phyloP scores from a whole-genome alignment of 1,140 invertebrate genomes.

The Latrodectus geometricus region DNA sequence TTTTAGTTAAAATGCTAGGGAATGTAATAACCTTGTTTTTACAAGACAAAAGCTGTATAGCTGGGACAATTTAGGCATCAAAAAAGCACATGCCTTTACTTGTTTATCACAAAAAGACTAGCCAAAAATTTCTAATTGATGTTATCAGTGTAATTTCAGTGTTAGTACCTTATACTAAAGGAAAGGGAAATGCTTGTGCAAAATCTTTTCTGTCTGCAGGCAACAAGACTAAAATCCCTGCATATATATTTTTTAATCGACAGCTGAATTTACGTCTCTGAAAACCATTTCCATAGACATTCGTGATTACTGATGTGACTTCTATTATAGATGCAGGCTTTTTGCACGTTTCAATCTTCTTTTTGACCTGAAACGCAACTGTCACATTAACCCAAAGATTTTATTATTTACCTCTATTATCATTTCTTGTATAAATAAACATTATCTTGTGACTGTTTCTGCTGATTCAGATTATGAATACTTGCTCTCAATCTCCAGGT shows the following conservation, averaged over 20 bases:
- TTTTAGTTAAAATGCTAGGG: conserved; percentile 52
- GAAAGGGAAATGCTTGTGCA: neutral
- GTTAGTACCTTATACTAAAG: neutral
- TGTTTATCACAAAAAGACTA: conserved; percentile 24
- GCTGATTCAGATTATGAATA: neutral
- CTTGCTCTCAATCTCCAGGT: conserved; percentile 46
- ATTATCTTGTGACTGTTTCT: conserved; percentile 1
- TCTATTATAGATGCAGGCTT: conserved; percentile 61
- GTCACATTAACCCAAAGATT: conserved; percentile 20
- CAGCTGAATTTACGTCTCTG: conserved; percentile 44
- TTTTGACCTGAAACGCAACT: neutral
- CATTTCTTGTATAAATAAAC: neutral
- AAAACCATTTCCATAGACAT: conserved; percentile 22
- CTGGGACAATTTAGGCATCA: neutral
- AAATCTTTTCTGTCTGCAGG: conserved; percentile 32
- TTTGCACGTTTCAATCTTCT: conserved; percentile 46
- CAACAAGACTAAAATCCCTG: conserved; percentile 41
- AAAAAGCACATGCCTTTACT: conserved; percentile 30
- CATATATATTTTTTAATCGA: conserved; percentile 7
- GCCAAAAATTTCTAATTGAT: conserved; percentile 46
- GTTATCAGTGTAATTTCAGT: conserved; percentile 50
- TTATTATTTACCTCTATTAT: neutral
- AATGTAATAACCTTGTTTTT: conserved; percentile 17
- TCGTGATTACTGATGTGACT: neutral
- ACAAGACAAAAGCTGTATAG: neutral